Evolutionary conservation across 2,113 vertebrate species (phyloP).

Genomic region (Clarias magur): DNA sequence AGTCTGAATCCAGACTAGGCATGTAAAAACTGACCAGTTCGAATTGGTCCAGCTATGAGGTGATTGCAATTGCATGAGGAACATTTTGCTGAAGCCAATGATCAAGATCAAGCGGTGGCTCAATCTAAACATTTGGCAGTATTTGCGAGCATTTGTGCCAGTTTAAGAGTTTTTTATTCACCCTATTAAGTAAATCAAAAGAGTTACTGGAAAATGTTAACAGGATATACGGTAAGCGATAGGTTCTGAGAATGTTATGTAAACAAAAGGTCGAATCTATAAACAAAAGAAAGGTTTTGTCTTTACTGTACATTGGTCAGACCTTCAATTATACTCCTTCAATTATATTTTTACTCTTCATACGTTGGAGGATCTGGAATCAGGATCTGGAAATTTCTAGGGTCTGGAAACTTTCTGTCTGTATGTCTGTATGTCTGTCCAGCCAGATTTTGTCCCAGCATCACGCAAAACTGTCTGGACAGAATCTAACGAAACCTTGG

Average conservation of each 20-base stretch:
- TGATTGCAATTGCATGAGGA: not conserved
- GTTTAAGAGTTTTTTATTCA: not conserved
- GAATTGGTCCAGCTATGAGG: not conserved
- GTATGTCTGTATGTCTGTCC: too few relatives aligned
- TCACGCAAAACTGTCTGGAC: too few relatives aligned
- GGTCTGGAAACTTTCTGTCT: too few relatives aligned
- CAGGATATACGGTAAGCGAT: not conserved
- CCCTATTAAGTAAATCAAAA: not conserved
- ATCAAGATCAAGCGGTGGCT: not conserved
- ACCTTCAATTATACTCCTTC: too few relatives aligned
- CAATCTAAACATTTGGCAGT: not conserved
- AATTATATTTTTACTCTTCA: too few relatives aligned
- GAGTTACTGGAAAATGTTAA: not conserved
- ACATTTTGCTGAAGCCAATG: not conserved
- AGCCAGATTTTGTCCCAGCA: too few relatives aligned
- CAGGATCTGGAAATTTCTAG: too few relatives aligned
- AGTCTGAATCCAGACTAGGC: not conserved
- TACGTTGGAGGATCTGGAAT: too few relatives aligned
- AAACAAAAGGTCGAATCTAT: not conserved
- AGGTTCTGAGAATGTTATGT: not conserved
- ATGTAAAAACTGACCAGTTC: not conserved
- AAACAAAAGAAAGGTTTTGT: too few relatives aligned
- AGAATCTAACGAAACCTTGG: too few relatives aligned
- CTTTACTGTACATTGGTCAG: too few relatives aligned
- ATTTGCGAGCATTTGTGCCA: not conserved